Evolutionary conservation across 2,113 vertebrate species (phyloP).

Genomic region (Jacana jacana): DNA sequence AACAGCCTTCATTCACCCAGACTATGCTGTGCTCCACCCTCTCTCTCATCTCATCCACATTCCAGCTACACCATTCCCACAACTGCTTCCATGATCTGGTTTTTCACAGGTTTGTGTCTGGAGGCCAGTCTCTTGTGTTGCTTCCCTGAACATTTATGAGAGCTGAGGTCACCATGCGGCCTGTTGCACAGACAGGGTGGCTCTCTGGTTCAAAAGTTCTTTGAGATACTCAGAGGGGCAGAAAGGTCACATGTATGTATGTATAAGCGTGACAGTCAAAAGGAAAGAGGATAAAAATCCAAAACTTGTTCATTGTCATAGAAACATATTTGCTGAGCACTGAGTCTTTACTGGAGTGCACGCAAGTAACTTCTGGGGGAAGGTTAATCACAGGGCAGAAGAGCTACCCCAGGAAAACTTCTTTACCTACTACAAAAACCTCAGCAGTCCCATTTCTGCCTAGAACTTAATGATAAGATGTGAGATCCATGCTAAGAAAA

Average conservation of each 20-base stretch:
- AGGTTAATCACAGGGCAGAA: background rate
- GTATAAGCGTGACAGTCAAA: background rate
- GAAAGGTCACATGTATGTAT: background rate
- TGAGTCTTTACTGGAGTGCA: background rate
- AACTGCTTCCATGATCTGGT: background rate
- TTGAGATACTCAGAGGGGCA: background rate
- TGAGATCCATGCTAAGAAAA: background rate
- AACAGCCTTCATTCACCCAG: background rate
- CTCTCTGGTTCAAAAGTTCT: background rate
- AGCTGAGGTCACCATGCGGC: background rate
- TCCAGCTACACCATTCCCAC: background rate
- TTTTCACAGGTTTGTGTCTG: background rate
- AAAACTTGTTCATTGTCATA: background rate
- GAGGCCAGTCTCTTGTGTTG: accelerated
- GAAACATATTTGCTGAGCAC: background rate
- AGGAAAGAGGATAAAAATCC: background rate
- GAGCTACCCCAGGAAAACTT: background rate
- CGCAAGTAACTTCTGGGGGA: background rate
- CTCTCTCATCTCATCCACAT: background rate
- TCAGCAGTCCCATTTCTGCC: background rate
- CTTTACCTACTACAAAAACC: background rate
- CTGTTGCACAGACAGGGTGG: background rate
- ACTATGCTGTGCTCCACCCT: background rate
- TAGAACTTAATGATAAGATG: background rate
- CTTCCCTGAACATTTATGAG: background rate